Evolutionary conservation across 2,888 invertebrate species (phyloP), one percentile per base, ranked within the genome.

Genomic region (Plutella xylostella): DNA sequence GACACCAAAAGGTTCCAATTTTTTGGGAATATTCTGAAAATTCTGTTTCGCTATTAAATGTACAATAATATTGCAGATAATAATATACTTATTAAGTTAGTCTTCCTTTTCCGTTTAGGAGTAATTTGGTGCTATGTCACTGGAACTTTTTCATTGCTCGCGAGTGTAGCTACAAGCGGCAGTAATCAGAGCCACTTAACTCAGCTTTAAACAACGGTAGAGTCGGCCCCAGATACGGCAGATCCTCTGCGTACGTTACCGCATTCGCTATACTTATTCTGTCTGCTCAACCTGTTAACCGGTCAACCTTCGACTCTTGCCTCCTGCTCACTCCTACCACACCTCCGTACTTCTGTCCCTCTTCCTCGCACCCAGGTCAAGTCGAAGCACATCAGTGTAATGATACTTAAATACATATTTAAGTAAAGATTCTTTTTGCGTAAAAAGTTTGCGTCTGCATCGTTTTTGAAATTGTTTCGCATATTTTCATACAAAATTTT

Each of bases 341-440:
- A 52, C 45, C 49, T 38, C 42, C 22, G 62, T 65, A 55, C 43
- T 46, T 18, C 56, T 50, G 46, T 77, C 74, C 54, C 58, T 6
- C 46, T 76, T 66, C 38, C 50, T 52, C 68, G 55, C 68, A 67
- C 70, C 65, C 71, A 65, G 80, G 80, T 82, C 80, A 80, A 73
- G 63, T 68, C 63, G 54, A 57, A 68, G 70, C 63, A 70, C 70
- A 78, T 80, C 78, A 79, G 75, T 57, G 78, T 83, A 82, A 83
- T 82, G 76, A 80, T 79, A 80, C 77, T 74, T 79, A 79, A 80
- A 80, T 72, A 80, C 79, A 80, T 76, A 80, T 82, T 79, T 80
- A 79, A 78, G 79, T 79, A 69, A 75, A 74, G 69, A 67, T 71
- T 68, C 66, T 72, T 76, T 80, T 79, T 79, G 63, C 59, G 54